phyloP scores from a whole-genome alignment of 1,140 invertebrate species.

The Zaprionus taronus region DNA sequence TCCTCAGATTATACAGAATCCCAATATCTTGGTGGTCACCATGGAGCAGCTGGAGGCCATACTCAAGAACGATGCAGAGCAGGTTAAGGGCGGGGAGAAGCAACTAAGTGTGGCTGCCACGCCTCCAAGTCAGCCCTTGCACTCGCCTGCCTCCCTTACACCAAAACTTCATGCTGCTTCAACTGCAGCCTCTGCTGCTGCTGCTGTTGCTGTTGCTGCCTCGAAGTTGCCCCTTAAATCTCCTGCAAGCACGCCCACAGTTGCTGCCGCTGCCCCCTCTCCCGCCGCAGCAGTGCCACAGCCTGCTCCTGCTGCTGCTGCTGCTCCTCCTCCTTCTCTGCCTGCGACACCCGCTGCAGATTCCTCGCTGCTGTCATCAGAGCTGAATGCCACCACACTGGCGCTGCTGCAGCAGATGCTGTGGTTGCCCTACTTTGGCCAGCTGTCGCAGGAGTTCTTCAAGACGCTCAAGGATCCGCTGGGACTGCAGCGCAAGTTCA shows the following conservation, averaged over 20 bases:
- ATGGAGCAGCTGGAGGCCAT: constrained; percentile 91
- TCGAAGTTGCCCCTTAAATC: constrained; percentile 35
- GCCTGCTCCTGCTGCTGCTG: constrained; percentile 17
- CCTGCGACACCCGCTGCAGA: constrained; percentile 64
- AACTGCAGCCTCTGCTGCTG: constrained; percentile 30
- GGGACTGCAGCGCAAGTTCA: constrained; percentile 68
- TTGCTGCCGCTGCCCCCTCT: constrained; percentile 14
- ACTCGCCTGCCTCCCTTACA: neutral
- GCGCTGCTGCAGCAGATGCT: constrained; percentile 89
- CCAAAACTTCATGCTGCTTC: neutral
- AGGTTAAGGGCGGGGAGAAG: no score
- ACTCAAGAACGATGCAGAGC: constrained; percentile 85
- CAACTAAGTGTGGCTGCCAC: no score
- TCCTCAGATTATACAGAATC: constrained; percentile 90
- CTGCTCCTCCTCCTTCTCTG: neutral
- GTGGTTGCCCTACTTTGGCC: constrained; percentile 89
- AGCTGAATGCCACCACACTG: constrained; percentile 88
- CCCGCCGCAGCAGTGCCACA: neutral
- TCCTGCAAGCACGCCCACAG: constrained; percentile 2
- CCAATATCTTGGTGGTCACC: constrained; percentile 91
- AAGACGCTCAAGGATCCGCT: constrained; percentile 85
- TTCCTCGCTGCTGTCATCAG: constrained; percentile 85
- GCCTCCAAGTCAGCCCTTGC: constrained; percentile 8
- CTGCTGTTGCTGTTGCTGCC: constrained; percentile 5
- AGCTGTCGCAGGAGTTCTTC: constrained; percentile 86